phyloP scores from a whole-genome alignment of 2,888 invertebrate species.

The Chydorus sphaericus region DNA sequence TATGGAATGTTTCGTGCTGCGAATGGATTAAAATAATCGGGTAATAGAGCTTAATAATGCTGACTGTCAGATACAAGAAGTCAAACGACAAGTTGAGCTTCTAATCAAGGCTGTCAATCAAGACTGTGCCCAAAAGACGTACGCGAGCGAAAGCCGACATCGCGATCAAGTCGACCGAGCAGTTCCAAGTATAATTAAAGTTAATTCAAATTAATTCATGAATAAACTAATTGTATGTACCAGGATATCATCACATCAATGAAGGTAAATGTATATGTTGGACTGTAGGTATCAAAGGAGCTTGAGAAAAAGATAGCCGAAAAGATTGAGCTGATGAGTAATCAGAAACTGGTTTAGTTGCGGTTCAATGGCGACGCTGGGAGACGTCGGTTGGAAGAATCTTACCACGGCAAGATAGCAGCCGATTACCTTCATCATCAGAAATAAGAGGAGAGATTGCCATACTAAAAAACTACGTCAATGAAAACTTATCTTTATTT shows the following conservation, averaged over 20 bases:
- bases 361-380: background rate
- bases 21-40: background rate
- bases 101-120: background rate
- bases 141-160: background rate
- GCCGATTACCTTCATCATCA: constrained; percentile 1
- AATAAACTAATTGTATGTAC: background rate
- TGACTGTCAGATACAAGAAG: background rate
- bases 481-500: background rate
- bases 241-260: no score
- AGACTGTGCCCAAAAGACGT: background rate
- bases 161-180: constrained; percentile 2
- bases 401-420: constrained; percentile 1
- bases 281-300: no score
- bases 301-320: background rate
- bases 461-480: constrained; percentile 1
- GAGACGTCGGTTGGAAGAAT: background rate
- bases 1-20: constrained; percentile 1
- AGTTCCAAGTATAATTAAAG: background rate
- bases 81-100: background rate
- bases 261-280: no score
- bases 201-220: background rate
- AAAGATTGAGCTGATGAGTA: background rate
- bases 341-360: constrained; percentile 1
- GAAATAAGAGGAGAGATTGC: constrained; percentile 1
- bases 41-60: background rate